Evolutionary conservation across 2,888 invertebrate genomes (phyloP).

Genomic region (Andrena camellia): DNA sequence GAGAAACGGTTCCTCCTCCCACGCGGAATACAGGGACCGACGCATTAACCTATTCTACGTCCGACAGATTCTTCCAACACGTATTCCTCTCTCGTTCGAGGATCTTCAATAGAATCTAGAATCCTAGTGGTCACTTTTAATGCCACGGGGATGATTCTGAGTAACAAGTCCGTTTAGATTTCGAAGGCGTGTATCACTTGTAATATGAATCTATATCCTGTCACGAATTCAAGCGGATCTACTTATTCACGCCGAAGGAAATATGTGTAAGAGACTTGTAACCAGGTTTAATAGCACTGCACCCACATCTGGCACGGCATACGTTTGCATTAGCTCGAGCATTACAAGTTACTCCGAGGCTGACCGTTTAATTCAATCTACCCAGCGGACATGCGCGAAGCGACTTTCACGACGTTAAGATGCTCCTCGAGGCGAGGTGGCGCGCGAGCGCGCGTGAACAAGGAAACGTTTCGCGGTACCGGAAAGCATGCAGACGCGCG

Average conservation of each 20-base stretch:
- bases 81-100: not conserved
- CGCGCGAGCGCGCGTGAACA: not conserved
- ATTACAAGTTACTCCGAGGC: slow-evolving; percentile 1
- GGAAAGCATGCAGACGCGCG: slow-evolving; percentile 6
- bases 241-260: not conserved
- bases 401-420: slow-evolving; percentile 8
- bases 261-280: not conserved
- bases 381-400: not conserved
- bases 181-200: too few relatives aligned
- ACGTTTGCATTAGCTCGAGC: not conserved
- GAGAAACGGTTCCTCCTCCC: slow-evolving; percentile 27
- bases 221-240: too few relatives aligned
- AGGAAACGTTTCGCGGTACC: slow-evolving; percentile 4
- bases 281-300: not conserved
- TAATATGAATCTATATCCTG: too few relatives aligned
- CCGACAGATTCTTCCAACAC: not conserved
- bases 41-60: not conserved
- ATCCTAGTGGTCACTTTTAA: not conserved
- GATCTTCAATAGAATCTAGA: not conserved
- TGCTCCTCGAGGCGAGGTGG: not conserved
- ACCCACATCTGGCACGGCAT: slow-evolving; percentile 1
- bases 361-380: slow-evolving; percentile 11
- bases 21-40: slow-evolving; percentile 13
- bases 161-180: not conserved
- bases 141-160: too few relatives aligned